These are phyloP conservation scores for Hippocampus comes DNA, from an alignment of 2,113 vertebrate genomes.

Conservation along the genomic window DNA sequence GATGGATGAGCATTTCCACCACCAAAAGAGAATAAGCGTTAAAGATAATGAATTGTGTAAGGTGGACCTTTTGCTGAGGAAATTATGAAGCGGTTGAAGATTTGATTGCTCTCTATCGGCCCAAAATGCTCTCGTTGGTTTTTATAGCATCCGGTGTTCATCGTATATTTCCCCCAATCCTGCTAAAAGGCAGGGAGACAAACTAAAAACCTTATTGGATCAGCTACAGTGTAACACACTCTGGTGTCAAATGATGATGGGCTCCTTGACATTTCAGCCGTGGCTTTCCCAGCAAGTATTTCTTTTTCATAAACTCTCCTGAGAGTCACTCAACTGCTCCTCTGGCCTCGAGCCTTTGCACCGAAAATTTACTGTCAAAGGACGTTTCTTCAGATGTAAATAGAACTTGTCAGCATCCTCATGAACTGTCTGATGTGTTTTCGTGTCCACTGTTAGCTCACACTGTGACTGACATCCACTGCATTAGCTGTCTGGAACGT, in stretches of 20 bases:
- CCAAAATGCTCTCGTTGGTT: background rate
- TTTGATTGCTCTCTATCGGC: background rate
- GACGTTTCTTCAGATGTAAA: background rate
- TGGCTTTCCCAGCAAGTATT: constrained; percentile 9
- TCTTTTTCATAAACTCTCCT: constrained; percentile 10
- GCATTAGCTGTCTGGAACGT: background rate
- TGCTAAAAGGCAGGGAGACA: background rate
- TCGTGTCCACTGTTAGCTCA: constrained; percentile 8
- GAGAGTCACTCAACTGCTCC: constrained; percentile 7
- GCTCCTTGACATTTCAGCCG: constrained; percentile 16
- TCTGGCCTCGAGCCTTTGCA: constrained; percentile 19
- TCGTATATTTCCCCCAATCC: background rate
- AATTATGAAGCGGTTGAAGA: too few species aligned
- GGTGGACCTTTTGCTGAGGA: background rate
- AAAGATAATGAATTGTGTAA: background rate
- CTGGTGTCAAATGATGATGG: background rate
- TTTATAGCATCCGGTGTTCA: background rate
- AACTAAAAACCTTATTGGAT: background rate
- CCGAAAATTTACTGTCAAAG: constrained; percentile 19
- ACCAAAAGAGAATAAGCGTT: background rate
- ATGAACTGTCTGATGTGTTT: background rate
- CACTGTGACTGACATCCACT: background rate
- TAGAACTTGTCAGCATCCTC: background rate
- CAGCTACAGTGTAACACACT: background rate
- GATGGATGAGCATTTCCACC: background rate